These are phyloP conservation scores for Copsychus sechellarum DNA, from an alignment of 2,113 vertebrate genomes.

Conservation along the genomic window DNA sequence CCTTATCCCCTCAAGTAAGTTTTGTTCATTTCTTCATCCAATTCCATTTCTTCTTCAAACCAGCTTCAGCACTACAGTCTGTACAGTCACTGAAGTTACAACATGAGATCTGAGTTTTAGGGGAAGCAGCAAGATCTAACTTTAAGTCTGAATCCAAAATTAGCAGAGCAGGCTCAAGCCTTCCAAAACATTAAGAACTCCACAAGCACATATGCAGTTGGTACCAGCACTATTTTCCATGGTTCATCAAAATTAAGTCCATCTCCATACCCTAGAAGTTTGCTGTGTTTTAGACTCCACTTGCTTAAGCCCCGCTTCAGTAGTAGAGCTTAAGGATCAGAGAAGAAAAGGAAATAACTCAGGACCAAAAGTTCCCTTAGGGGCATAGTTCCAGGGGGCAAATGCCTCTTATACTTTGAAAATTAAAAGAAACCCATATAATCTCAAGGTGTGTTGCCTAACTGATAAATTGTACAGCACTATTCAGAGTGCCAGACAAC, in stretches of 20 bases:
- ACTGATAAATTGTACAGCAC: not conserved
- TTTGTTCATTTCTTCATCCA: not conserved
- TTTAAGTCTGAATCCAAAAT: not conserved
- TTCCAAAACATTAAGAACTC: not conserved
- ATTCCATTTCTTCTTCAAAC: not conserved
- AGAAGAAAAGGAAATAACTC: not conserved
- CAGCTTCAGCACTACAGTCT: not conserved
- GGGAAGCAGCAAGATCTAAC: not conserved
- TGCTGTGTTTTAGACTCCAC: not conserved
- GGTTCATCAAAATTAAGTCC: not conserved
- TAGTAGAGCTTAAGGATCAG: not conserved
- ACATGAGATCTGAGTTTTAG: not conserved
- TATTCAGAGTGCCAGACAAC: not conserved
- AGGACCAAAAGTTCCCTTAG: not conserved
- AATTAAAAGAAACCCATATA: not conserved
- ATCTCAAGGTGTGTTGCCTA: not conserved
- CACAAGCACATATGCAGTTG: fast-evolving
- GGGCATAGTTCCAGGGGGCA: not conserved
- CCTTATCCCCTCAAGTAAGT: not conserved
- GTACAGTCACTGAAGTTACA: not conserved
- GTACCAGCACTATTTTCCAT: not conserved
- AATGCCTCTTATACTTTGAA: not conserved
- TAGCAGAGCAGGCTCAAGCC: not conserved
- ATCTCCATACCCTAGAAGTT: not conserved
- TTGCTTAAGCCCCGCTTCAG: fast-evolving